Base-by-base conservation (phyloP, 2,888 invertebrate species). In the Troilus luridus region DNA sequence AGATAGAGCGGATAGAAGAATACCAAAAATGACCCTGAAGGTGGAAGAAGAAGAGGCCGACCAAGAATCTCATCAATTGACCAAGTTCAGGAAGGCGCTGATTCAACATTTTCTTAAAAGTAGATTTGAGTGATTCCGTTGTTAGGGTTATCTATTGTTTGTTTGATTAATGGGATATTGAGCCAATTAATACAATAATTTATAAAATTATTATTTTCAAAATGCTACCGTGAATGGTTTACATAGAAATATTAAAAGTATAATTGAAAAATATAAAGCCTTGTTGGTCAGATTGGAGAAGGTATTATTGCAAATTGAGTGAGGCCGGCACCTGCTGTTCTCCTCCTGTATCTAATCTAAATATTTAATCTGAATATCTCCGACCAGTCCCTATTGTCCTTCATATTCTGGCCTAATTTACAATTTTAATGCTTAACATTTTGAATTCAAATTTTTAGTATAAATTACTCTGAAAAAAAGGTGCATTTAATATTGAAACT, bases 341-440 rank as follows among this genome's bases (percentile, higher is more conserved):
- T 8, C 3, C 12, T 67, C 24, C 24, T 11, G 24, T 24, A 14
- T 24, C 72, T 77, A 14, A 77, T 77, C 72, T 77, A 41, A 77
- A 77, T 77, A 77, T 77, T 77, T 77, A 77, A 77, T 77, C 72
- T 77, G 72, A 77, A 77, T 77, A 77, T 77, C 41, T 77, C 8
- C 8, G 10, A 7, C 17, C 17, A 12, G 5, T 77, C 17, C 41
- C 41, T 41, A 2, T 8, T 27, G 24, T 41, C 72, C 72, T 77
- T 77, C 41, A 77, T 77, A 27, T 77, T 77, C 27, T 77, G 41
- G 8, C 72, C 1, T 1, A 77, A 77, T 77, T 77, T 77, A 19
- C 27, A 77, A 77, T 77, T 77, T 77, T 77, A 77, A 77, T 77
- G 9, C 27, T 7, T 41, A 17, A 77, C 72, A 27, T 77, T 77